A percentile compares a stretch with the other conserved stretches of the same genome.
Conservation (phyloP, 2,888 invertebrate genomes). For the Hipparchia semele region DNA sequence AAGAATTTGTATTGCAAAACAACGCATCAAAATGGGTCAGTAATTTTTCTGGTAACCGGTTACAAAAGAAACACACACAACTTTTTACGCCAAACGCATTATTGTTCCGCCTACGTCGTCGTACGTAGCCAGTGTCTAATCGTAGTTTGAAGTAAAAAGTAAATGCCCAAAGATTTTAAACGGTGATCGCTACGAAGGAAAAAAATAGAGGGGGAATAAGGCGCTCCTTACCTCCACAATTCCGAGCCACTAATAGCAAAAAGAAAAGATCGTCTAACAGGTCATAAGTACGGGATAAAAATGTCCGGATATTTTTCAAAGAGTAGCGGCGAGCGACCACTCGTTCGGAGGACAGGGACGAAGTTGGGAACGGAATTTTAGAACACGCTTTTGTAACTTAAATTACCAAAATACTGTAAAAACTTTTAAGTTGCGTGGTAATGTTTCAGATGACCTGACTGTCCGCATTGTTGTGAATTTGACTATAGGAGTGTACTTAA, state of each 20-base stretch:
- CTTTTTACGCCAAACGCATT: no score
- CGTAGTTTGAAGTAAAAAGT: conserved; percentile 1
- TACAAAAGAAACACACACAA: no score
- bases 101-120: no score
- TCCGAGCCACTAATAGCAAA: conserved; percentile 48
- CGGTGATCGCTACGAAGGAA: conserved; percentile 27
- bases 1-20: no score
- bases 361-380: conserved; percentile 47
- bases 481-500: no score
- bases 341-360: conserved; percentile 48
- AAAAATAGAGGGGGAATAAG: conserved; percentile 34
- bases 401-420: no score
- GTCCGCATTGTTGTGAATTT: no score
- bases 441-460: no score
- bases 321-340: conserved; percentile 55
- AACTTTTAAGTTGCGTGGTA: no score
- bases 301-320: conserved; percentile 69
- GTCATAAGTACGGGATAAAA: conserved; percentile 67
- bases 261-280: conserved; percentile 55
- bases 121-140: background rate
- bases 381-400: background rate
- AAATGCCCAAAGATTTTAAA: conserved; percentile 14
- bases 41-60: no score
- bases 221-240: conserved; percentile 39
- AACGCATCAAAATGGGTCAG: no score